phyloP scores from a whole-genome alignment of 2,113 vertebrate genomes.

The Melozone crissalis region DNA sequence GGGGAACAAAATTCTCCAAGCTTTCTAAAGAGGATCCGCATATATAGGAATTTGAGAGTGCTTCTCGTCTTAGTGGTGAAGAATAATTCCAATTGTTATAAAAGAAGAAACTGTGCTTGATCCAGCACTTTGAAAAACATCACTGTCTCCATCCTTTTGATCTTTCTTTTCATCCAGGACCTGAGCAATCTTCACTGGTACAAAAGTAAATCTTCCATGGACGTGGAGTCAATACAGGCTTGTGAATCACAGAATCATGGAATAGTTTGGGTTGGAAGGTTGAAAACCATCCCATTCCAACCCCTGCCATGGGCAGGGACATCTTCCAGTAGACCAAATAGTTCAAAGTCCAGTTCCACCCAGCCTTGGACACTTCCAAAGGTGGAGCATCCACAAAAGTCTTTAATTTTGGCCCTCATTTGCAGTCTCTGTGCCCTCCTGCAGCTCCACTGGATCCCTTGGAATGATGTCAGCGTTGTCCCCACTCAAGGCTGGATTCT shows the following conservation, averaged over 20 bases:
- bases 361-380: background rate
- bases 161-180: background rate
- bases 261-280: background rate
- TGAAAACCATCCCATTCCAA: background rate
- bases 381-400: background rate
- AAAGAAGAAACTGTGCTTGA: background rate
- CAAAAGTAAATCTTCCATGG: background rate
- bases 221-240: background rate
- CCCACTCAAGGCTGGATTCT: background rate
- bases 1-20: background rate
- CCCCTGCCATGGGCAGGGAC: background rate
- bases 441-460: background rate
- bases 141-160: background rate
- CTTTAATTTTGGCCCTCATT: background rate
- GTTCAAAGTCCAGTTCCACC: background rate
- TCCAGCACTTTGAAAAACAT: background rate
- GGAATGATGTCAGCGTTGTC: background rate
- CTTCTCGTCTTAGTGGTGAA: background rate
- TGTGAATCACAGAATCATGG: background rate
- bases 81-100: background rate
- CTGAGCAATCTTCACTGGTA: background rate
- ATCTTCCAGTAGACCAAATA: background rate
- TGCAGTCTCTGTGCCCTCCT: background rate
- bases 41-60: background rate
- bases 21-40: background rate